Conservation (phyloP, 2,113 vertebrate species). For the Piprites chloris region DNA sequence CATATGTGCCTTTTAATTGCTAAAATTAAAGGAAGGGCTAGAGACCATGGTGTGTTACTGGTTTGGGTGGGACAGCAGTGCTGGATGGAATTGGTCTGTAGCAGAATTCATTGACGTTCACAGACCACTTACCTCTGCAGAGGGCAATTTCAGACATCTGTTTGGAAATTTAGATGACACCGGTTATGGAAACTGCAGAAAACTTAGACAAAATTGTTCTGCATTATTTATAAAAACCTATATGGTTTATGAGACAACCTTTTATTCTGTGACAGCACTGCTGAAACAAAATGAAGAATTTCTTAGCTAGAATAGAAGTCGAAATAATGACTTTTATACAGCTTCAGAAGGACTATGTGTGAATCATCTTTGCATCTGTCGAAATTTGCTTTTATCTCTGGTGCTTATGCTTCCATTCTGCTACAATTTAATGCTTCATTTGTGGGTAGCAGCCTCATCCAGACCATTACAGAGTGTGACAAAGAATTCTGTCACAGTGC, state of each 20-base stretch:
- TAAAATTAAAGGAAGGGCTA: background rate
- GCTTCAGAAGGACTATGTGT: background rate
- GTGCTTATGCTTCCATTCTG: slow-evolving; percentile 12
- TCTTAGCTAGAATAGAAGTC: background rate
- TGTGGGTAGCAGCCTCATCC: slow-evolving; percentile 9
- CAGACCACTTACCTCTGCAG: background rate
- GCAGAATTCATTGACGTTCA: background rate
- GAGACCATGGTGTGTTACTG: background rate
- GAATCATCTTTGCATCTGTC: slow-evolving; percentile 7
- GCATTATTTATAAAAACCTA: background rate
- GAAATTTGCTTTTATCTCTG: background rate
- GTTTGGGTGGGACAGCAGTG: background rate
- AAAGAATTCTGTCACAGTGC: slow-evolving; percentile 12
- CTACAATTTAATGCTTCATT: slow-evolving; percentile 24
- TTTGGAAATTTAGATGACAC: background rate
- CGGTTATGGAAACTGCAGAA: background rate
- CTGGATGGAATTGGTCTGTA: background rate
- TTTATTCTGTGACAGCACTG: background rate
- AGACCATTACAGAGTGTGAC: background rate
- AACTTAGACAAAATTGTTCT: slow-evolving; percentile 8
- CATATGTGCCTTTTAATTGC: background rate
- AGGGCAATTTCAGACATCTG: background rate
- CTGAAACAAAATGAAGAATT: slow-evolving; percentile 14
- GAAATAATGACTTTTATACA: slow-evolving; percentile 1
- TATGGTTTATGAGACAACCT: background rate